These are phyloP conservation scores for Leptopilina syphax DNA, from an alignment of 2,888 invertebrate species.

Conservation along the genomic window DNA sequence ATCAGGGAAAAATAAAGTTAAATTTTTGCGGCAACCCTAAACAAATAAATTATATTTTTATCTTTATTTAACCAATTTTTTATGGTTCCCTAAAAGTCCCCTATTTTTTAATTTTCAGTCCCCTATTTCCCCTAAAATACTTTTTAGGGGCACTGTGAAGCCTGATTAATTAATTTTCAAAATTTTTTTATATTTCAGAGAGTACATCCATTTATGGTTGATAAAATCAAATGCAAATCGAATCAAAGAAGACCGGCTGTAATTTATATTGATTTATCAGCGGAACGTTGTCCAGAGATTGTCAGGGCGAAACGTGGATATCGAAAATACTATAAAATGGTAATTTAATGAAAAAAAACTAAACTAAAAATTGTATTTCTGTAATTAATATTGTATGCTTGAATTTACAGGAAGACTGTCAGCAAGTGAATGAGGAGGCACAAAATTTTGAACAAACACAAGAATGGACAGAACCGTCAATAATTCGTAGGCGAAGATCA, in stretches of 20 bases:
- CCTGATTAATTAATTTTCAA: neutral
- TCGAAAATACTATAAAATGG: slow-evolving; percentile 69
- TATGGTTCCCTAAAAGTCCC: no score
- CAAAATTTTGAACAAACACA: slow-evolving; percentile 59
- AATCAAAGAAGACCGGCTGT: slow-evolving; percentile 74
- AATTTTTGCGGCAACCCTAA: no score
- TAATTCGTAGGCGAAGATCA: slow-evolving; percentile 62
- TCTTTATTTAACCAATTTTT: no score
- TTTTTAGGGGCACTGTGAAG: no score
- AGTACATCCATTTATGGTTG: slow-evolving; percentile 73
- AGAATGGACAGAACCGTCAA: slow-evolving; percentile 66
- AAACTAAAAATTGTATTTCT: no score
- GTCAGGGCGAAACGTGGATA: slow-evolving; percentile 69
- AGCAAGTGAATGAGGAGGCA: slow-evolving; percentile 63
- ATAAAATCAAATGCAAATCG: slow-evolving; percentile 74
- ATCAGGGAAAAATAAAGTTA: no score
- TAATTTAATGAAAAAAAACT: neutral
- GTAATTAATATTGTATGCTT: no score
- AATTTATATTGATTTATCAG: slow-evolving; percentile 70
- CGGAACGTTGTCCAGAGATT: slow-evolving; percentile 69
- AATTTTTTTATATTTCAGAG: slow-evolving; percentile 63
- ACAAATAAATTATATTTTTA: no score
- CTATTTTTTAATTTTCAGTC: no score
- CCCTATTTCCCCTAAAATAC: no score
- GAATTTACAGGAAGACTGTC: slow-evolving; percentile 66